Evolutionary conservation across 1,140 invertebrate species (phyloP).

Genomic region (Tribolium madens): DNA sequence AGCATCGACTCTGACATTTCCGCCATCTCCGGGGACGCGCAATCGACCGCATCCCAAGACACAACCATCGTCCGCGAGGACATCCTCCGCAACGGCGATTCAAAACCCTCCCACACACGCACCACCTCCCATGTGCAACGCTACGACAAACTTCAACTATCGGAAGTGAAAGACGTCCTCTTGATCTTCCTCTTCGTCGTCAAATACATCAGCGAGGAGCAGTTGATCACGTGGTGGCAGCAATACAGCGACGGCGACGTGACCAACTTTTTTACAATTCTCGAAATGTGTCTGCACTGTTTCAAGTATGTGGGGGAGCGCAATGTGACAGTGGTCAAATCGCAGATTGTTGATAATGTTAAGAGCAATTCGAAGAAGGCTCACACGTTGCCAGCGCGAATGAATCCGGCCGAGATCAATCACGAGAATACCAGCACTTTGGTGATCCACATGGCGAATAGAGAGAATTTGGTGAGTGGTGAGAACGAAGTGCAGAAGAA

Average conservation of each 20-base stretch:
- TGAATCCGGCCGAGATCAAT: slow-evolving; percentile 76
- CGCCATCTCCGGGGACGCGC: slow-evolving; percentile 70
- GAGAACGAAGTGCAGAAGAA: slow-evolving; percentile 73
- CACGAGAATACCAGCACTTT: slow-evolving; percentile 70
- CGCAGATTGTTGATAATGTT: slow-evolving; percentile 66
- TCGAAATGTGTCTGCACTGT: slow-evolving; percentile 87
- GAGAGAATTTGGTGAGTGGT: slow-evolving; percentile 70
- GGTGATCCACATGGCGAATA: slow-evolving; percentile 67
- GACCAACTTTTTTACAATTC: slow-evolving; percentile 82
- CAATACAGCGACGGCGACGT: slow-evolving; percentile 82
- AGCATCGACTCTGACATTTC: slow-evolving; percentile 76
- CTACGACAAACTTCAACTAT: slow-evolving; percentile 80
- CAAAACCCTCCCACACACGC: slow-evolving; percentile 65
- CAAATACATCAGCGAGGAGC: slow-evolving; percentile 89
- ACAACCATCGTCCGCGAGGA: slow-evolving; percentile 71
- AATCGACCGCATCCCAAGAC: slow-evolving; percentile 73
- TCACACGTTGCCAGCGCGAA: slow-evolving; percentile 83
- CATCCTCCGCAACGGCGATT: slow-evolving; percentile 57
- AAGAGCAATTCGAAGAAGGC: slow-evolving; percentile 73
- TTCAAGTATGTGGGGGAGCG: slow-evolving; percentile 90
- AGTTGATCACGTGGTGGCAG: slow-evolving; percentile 92
- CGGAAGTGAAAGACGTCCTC: slow-evolving; percentile 89
- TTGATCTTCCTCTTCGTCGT: slow-evolving; percentile 92
- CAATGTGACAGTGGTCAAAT: slow-evolving; percentile 67
- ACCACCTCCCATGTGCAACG: slow-evolving; percentile 69